phyloP scores from a whole-genome alignment of 2,797 vertebrate species.

The Triplophysa bombifrons region DNA sequence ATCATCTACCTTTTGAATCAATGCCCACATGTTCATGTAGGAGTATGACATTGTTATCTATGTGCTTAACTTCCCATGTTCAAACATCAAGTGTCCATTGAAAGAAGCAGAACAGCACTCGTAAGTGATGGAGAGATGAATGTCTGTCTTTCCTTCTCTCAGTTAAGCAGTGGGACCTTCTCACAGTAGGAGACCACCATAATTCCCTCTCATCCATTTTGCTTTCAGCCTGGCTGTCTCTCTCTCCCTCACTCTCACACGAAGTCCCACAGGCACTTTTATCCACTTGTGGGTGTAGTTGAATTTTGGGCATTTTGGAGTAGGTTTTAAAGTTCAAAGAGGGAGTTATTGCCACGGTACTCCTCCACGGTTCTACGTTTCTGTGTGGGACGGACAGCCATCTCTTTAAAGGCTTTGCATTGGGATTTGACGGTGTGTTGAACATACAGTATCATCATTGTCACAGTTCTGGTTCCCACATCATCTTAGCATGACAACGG shows the following conservation, averaged over 20 bases:
- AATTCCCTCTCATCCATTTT: conserved; percentile 20
- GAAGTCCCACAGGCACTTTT: conserved; percentile 35
- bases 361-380: conserved; percentile 15
- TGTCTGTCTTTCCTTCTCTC: conserved; percentile 28
- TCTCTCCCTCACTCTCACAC: conserved; percentile 20
- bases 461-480: conserved; percentile 22
- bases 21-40: conserved; percentile 46
- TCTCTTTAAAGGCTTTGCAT: conserved; percentile 11
- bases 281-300: conserved; percentile 45
- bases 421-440: not conserved
- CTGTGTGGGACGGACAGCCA: conserved; percentile 29
- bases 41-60: conserved; percentile 47
- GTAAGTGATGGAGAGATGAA: conserved; percentile 16
- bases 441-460: not conserved
- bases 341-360: conserved; percentile 27
- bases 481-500: not conserved
- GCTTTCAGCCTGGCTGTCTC: conserved; percentile 30
- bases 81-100: conserved; percentile 44
- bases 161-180: conserved; percentile 7
- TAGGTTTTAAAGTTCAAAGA: conserved; percentile 40
- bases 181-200: conserved; percentile 11
- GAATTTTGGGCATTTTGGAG: conserved; percentile 40
- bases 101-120: conserved; percentile 24
- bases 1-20: conserved; percentile 24
- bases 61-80: conserved; percentile 47